Conservation (phyloP, 2,113 vertebrate species). For the Apodemus sylvaticus region DNA sequence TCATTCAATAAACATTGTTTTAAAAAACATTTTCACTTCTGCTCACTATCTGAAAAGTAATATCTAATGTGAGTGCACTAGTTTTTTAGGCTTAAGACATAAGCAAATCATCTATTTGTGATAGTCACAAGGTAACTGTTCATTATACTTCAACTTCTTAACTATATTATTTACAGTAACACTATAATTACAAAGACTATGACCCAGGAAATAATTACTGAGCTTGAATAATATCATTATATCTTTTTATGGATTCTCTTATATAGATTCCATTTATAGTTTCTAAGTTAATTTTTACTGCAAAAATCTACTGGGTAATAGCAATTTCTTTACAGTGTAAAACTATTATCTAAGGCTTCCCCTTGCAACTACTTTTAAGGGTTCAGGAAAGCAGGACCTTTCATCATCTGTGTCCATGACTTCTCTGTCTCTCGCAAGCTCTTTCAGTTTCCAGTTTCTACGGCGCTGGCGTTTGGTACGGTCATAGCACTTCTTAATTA, state of each 20-base stretch:
- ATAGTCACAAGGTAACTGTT: background rate
- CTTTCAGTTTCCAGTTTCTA: conserved; percentile 97
- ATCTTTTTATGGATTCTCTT: background rate
- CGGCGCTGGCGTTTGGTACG: conserved; percentile 90
- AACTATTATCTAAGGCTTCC: background rate
- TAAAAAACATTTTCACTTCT: conserved; percentile 42
- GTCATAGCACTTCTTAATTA: conserved; percentile 98
- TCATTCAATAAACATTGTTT: conserved; percentile 2
- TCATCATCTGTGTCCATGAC: conserved; percentile 92
- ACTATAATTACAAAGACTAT: background rate
- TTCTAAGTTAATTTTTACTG: background rate
- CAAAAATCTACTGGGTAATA: background rate
- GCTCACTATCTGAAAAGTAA: background rate
- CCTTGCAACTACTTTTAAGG: background rate
- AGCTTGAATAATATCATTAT: background rate
- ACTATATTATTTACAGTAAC: background rate
- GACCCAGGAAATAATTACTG: conserved; percentile 1
- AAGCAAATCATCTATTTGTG: conserved; percentile 20
- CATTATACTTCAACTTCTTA: conserved; percentile 21
- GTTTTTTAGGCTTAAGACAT: background rate
- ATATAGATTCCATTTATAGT: background rate
- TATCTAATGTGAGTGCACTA: background rate
- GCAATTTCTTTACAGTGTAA: background rate
- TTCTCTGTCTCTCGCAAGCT: conserved; percentile 92
- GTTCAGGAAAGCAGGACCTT: conserved; percentile 85